Percentiles rank a stretch among this genome's conserved stretches.
Evolutionary conservation across 2,113 vertebrate species (phyloP).

Genomic region (Cyprinodon variegatus): DNA sequence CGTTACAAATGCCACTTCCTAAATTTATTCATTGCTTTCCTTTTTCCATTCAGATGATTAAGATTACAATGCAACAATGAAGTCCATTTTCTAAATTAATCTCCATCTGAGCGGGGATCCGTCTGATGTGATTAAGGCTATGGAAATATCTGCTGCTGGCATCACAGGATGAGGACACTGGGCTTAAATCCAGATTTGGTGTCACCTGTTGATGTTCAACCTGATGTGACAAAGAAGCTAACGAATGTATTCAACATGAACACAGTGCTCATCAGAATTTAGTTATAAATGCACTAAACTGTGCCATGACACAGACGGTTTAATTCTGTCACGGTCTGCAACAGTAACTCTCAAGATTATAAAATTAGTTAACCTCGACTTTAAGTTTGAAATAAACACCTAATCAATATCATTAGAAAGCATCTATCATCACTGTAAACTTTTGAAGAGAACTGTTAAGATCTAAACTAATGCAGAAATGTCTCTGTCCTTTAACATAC

Average conservation of each 20-base stretch:
- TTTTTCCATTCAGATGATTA: slow-evolving; percentile 47
- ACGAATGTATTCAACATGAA: not conserved
- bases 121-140: slow-evolving; percentile 40
- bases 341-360: no score
- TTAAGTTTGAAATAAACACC: no score
- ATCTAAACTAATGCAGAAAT: not conserved
- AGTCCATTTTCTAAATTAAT: slow-evolving; percentile 65
- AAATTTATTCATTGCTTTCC: slow-evolving; percentile 11
- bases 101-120: slow-evolving; percentile 43
- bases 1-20: slow-evolving; percentile 11
- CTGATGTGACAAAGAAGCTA: not conserved
- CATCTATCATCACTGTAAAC: no score
- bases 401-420: no score
- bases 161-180: slow-evolving; percentile 30
- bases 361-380: no score
- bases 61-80: slow-evolving; percentile 17
- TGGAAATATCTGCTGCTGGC: not conserved
- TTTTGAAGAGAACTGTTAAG: no score
- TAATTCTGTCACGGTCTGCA: not conserved
- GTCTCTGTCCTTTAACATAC: not conserved
- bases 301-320: not conserved
- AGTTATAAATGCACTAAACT: not conserved
- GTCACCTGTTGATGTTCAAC: slow-evolving; percentile 33
- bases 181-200: slow-evolving; percentile 43
- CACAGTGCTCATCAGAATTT: not conserved